Evolutionary conservation across 2,113 vertebrate genomes (phyloP), one percentile per base, ranked within the genome.

Genomic region (Sphaerodactylus townsendi): DNA sequence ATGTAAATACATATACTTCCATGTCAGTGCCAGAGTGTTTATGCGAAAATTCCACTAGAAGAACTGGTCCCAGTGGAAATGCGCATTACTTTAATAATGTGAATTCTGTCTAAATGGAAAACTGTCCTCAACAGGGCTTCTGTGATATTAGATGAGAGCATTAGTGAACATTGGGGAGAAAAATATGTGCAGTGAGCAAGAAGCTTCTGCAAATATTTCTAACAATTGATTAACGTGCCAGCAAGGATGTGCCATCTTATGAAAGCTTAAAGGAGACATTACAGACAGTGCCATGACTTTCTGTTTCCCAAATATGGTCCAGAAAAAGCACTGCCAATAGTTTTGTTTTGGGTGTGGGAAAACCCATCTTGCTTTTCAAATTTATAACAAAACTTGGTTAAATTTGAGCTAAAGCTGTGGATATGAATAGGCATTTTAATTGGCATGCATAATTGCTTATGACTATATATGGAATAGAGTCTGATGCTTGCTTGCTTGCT

Each of bases 41-140:
- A 83, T 73, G 23, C 37, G 21, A 91, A 84, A 85, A 85, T 83
- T 81, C 89, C 85, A 37, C 65, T 82, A 83, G 41, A 90, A 84
- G 33, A 81, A 5, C 56, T 88, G 69, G 11, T 86, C 86, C 87
- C 77, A 9, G 62, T 85, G 86, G 79, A 84, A 74, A 88, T 82
- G 5, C 41, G n/a, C 23, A 71, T 76, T 88, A 73, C 82, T 87
- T 37, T 70, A 90, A 82, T 30, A 46, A 30, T 39, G 39, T 72
- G 48, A 77, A 85, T 85, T 87, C 66, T 87, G 86, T 79, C 19
- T 84, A 89, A 80, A 80, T 64, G 33, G 65, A 76, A 76, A 81
- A 5, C 25, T 83, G 25, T 64, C 66, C 82, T 91, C 48, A 28
- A 68, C 74, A 87, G 81, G 69, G 35, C n/a, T 85, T 73, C 73